Evolutionary conservation across 1,140 invertebrate genomes (phyloP).

Genomic region (Polypedilum pembai): DNA sequence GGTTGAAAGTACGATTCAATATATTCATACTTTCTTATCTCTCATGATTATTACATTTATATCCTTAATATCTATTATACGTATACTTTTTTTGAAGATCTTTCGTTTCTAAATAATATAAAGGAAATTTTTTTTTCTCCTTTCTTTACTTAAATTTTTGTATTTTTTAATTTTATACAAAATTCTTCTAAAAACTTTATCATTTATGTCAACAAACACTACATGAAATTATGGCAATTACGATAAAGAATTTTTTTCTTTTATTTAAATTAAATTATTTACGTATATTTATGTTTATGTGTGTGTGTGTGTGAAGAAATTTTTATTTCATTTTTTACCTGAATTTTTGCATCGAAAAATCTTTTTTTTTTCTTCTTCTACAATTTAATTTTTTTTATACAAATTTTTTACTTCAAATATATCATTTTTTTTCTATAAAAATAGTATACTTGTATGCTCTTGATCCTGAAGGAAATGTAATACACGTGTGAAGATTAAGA

Average conservation of each 20-base stretch:
- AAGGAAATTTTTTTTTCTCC: neutral
- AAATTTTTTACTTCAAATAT: slow-evolving; percentile 4
- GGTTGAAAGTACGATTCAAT: neutral
- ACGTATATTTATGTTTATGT: neutral
- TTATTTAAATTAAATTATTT: neutral
- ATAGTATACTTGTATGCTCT: slow-evolving; percentile 18
- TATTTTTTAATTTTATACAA: slow-evolving; percentile 1
- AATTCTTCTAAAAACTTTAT: slow-evolving; percentile 8
- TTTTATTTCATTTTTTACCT: neutral
- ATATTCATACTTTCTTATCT: neutral
- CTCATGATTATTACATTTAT: slow-evolving; percentile 13
- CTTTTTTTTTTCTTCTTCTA: slow-evolving; percentile 3
- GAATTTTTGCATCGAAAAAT: slow-evolving; percentile 12
- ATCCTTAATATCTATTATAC: neutral
- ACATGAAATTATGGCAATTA: slow-evolving; percentile 6
- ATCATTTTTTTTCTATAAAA: slow-evolving; percentile 14
- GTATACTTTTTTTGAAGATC: slow-evolving; percentile 15
- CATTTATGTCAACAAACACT: slow-evolving; percentile 5
- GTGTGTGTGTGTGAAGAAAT: neutral
- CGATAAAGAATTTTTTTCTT: neutral
- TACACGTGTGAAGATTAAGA: neutral
- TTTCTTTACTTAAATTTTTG: neutral
- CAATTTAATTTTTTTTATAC: slow-evolving; percentile 16
- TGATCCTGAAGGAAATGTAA: slow-evolving; percentile 17
- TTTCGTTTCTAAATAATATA: slow-evolving; percentile 14